A percentile compares a stretch with the other conserved stretches of the same genome.
Evolutionary conservation across 2,113 vertebrate species (phyloP).

Genomic region (Rhinolophus sinicus): DNA sequence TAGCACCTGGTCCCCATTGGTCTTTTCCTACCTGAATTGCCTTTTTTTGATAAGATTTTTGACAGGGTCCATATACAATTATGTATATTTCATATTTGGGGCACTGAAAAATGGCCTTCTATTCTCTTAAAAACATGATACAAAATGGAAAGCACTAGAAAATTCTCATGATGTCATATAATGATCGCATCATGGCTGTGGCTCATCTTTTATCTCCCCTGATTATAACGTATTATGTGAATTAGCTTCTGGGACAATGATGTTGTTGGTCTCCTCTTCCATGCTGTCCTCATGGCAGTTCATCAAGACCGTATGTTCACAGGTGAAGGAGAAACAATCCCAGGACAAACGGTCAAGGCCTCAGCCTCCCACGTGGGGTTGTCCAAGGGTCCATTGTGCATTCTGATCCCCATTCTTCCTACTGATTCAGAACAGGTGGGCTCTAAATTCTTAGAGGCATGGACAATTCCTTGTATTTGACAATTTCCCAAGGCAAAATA

Average conservation of each 20-base stretch:
- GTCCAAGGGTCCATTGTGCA: neutral
- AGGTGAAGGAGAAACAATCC: neutral
- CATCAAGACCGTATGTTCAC: neutral
- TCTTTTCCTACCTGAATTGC: neutral
- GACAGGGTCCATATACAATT: neutral
- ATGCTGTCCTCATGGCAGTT: neutral
- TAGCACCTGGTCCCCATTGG: neutral
- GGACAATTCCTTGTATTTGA: constrained; percentile 13
- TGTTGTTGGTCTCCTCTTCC: neutral
- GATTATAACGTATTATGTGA: neutral
- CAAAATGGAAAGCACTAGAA: neutral
- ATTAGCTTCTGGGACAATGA: neutral
- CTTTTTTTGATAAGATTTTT: neutral
- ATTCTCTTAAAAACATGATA: neutral
- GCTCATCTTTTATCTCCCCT: neutral
- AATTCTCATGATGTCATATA: neutral
- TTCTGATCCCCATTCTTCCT: neutral
- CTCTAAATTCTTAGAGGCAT: neutral
- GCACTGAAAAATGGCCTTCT: neutral
- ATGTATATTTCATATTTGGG: neutral
- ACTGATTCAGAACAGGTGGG: constrained; percentile 38
- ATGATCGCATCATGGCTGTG: neutral
- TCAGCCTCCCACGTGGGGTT: neutral
- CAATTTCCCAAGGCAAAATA: constrained; percentile 1
- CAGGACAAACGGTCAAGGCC: neutral